A percentile compares a stretch with the other conserved stretches of the same genome.
phyloP scores from a whole-genome alignment of 1,140 invertebrate genomes.

The Dendroctonus valens region DNA sequence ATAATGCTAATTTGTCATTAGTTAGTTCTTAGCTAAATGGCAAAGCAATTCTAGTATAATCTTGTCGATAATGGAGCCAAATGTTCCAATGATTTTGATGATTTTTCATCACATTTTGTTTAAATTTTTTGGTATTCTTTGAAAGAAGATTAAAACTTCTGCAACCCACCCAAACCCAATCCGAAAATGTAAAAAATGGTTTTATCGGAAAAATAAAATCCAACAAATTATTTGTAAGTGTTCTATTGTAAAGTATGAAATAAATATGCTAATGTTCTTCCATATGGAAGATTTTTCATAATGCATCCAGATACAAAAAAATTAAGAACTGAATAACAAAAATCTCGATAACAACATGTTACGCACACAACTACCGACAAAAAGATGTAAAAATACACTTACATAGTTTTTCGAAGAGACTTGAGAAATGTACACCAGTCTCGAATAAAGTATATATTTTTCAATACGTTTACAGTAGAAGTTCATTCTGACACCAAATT shows the following conservation, averaged over 20 bases:
- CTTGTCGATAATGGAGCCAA: too few species aligned
- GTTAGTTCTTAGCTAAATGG: too few species aligned
- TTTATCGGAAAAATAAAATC: too few species aligned
- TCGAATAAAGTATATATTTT: conserved; percentile 40
- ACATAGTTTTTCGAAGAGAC: conserved; percentile 42
- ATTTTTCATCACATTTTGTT: too few species aligned
- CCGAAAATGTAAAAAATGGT: too few species aligned
- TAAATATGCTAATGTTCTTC: conserved; percentile 22
- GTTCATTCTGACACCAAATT: conserved; percentile 49
- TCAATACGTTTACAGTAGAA: conserved; percentile 45
- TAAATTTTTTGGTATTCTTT: too few species aligned
- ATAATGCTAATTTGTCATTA: too few species aligned
- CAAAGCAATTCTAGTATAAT: too few species aligned
- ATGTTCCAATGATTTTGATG: too few species aligned
- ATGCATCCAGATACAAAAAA: conserved; percentile 44
- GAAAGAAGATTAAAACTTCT: too few species aligned
- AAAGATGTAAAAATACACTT: conserved; percentile 48
- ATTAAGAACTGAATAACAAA: conserved; percentile 39
- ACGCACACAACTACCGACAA: conserved; percentile 48
- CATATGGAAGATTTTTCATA: not conserved
- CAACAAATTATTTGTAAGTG: conserved; percentile 39
- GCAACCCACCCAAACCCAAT: too few species aligned
- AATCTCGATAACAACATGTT: conserved; percentile 43
- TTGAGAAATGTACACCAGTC: conserved; percentile 43
- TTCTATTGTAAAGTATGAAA: conserved; percentile 47